Evolutionary conservation across 1,140 invertebrate genomes (phyloP), one percentile per base, ranked within the genome.

Genomic region (Neotoxoptera formosana): DNA sequence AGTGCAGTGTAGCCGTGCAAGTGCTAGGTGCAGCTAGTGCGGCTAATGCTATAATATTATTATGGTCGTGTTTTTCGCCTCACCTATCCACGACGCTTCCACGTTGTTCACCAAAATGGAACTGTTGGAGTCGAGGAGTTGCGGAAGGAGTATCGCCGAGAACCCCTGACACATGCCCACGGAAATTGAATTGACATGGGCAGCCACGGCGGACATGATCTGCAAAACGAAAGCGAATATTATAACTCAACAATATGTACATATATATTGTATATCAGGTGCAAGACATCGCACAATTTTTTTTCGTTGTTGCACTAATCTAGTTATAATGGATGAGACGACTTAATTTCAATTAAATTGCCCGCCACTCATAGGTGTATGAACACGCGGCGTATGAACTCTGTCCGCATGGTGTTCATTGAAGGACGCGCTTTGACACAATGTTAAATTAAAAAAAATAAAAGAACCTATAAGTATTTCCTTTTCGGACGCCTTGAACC

Each of bases 81-180:
- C 94, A 97, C 96, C 97, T 94, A 97, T 96, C 97, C 97, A 97
- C 91, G 97, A 97, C 30, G 96, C 96, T 95, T 96, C 95, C 93
- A 97, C 96, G 11, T 93, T 90, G 17, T 96, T 95, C 53, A 96
- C 95, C 14, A 96, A 95, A 25, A 96, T 96, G 8, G 91, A 51
- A 53, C 89, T 94, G 84, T 84, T 94, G 23, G 93, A 84, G 41
- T 93, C 93, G 47, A 96, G 95, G 51, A 97, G 96, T 95, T 97
- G 97, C 36, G 97, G 97, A 92, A 97, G 95, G 94, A 97, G 95
- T 45, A 97, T 96, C 0, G 97, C 97, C 90, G 97, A 97, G 95
- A 97, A 97, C 60, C 97, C 97, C 94, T 97, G 97, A 48, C 96
- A 97, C 94, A 97, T 96, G 4, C 97, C 97, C 45, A 97, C 96